Percentiles rank a stretch among this genome's conserved stretches.
Evolutionary conservation across 2,113 vertebrate genomes (phyloP).

Genomic region (Muntiacus reevesi): DNA sequence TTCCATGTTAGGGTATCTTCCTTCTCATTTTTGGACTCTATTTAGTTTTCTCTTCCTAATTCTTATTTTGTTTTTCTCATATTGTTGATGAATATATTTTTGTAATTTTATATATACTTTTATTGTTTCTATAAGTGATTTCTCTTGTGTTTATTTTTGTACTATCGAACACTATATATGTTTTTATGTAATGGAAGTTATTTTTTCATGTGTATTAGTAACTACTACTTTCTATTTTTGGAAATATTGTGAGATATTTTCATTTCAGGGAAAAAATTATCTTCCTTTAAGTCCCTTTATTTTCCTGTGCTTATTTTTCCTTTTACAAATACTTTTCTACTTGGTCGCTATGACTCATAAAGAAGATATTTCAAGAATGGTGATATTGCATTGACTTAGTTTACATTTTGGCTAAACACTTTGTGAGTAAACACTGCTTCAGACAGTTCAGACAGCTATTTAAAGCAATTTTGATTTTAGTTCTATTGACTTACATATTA

Average conservation of each 20-base stretch:
- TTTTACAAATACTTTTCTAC: slow-evolving; percentile 9
- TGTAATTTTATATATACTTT: not conserved
- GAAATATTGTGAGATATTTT: not conserved
- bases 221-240: not conserved
- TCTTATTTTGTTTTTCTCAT: not conserved
- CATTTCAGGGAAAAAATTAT: not conserved
- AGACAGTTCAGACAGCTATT: slow-evolving; percentile 6
- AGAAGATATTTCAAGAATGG: slow-evolving; percentile 11
- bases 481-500: not conserved
- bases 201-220: not conserved
- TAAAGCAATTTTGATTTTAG: slow-evolving; percentile 42
- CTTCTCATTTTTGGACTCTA: not conserved
- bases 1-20: not conserved
- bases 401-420: slow-evolving; percentile 23
- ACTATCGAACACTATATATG: not conserved
- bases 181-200: not conserved
- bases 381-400: slow-evolving; percentile 3
- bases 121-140: not conserved
- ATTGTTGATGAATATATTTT: not conserved
- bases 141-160: not conserved
- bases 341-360: not conserved
- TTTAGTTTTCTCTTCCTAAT: not conserved
- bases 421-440: not conserved
- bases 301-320: not conserved
- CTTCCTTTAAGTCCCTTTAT: not conserved